These are phyloP conservation scores for Nannospalax galili DNA, from an alignment of 2,113 vertebrate genomes.

Conservation along the genomic window DNA sequence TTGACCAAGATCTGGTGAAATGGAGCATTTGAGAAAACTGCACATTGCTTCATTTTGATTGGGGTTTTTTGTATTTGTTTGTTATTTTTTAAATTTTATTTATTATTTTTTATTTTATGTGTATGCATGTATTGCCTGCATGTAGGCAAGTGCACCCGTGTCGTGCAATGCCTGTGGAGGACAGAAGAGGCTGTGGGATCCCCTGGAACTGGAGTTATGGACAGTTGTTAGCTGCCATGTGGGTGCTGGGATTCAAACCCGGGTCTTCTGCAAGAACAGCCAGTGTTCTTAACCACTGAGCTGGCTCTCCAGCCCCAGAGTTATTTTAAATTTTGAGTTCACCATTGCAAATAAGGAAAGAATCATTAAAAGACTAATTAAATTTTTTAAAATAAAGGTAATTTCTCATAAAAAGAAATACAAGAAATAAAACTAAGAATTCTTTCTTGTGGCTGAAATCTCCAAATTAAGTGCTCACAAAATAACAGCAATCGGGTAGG, in stretches of 20 bases:
- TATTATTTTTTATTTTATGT: no score
- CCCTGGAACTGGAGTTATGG: no score
- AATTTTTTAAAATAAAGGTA: slow-evolving; percentile 15
- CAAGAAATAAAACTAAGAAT: slow-evolving; percentile 36
- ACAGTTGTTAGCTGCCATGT: no score
- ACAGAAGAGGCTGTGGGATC: no score
- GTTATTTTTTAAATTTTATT: no score
- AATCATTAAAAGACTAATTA: background rate
- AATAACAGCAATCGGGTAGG: background rate
- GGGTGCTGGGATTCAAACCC: no score
- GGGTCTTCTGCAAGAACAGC: no score
- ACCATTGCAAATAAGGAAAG: background rate
- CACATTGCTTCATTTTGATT: background rate
- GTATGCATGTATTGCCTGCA: no score
- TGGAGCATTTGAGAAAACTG: background rate
- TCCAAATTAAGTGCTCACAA: background rate
- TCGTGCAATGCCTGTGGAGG: no score
- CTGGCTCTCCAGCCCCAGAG: no score
- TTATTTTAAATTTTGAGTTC: background rate
- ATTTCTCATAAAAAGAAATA: slow-evolving; percentile 1
- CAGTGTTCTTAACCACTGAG: no score
- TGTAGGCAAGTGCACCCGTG: no score
- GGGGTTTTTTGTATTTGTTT: background rate
- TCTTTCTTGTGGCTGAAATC: slow-evolving; percentile 23
- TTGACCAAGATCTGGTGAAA: background rate